Evolutionary conservation across 2,888 invertebrate genomes (phyloP).

Genomic region (Brenthis daphne): DNA sequence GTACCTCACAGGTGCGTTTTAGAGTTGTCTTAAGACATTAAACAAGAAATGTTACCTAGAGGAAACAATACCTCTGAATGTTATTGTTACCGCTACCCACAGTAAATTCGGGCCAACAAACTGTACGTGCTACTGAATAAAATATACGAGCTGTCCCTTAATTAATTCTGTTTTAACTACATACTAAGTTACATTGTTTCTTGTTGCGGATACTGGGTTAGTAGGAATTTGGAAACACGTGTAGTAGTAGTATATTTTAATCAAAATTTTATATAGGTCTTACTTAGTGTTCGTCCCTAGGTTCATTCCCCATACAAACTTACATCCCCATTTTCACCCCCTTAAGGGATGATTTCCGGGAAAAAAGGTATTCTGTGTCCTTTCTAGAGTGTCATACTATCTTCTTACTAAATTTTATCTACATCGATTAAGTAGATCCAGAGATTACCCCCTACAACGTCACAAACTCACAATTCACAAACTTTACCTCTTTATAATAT

Average conservation of each 20-base stretch:
- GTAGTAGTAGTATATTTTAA: slow-evolving; percentile 3
- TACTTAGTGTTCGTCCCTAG: background rate
- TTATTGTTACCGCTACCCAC: slow-evolving; percentile 45
- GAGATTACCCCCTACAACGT: too few species aligned
- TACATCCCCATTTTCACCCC: too few species aligned
- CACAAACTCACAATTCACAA: too few species aligned
- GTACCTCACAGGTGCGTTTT: slow-evolving; percentile 47
- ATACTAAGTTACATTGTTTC: slow-evolving; percentile 25
- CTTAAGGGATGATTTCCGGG: too few species aligned
- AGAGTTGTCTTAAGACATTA: slow-evolving; percentile 52
- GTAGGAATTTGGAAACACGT: slow-evolving; percentile 6
- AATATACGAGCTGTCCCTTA: slow-evolving; percentile 47
- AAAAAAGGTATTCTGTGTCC: too few species aligned
- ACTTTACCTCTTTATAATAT: too few species aligned
- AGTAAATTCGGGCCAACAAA: slow-evolving; percentile 43
- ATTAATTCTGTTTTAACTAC: slow-evolving; percentile 47
- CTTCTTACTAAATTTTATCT: too few species aligned
- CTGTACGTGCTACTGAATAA: slow-evolving; percentile 44
- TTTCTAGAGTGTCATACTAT: too few species aligned
- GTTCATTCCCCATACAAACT: too few species aligned
- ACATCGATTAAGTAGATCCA: too few species aligned
- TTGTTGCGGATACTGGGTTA: slow-evolving; percentile 14
- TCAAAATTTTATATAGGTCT: slow-evolving; percentile 2
- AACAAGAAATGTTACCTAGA: slow-evolving; percentile 48
- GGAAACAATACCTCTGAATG: slow-evolving; percentile 47